Conservation (phyloP, 1,140 invertebrate genomes). For the Brachionus plicatilis region DNA sequence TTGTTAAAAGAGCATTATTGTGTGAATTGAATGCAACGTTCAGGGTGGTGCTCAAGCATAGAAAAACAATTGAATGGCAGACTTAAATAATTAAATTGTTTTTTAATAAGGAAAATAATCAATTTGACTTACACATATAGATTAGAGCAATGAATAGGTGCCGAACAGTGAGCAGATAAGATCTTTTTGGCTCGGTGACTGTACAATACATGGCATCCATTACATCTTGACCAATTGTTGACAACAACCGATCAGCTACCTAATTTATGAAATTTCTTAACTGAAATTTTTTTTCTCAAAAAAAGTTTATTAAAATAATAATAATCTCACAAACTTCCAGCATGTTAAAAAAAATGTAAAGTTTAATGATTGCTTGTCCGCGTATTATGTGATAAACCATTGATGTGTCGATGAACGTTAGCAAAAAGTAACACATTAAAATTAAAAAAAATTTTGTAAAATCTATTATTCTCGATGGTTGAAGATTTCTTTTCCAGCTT, state of each 20-base stretch:
- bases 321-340: constrained; percentile 69
- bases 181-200: background rate
- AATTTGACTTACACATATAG: constrained; percentile 72
- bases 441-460: background rate
- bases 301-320: constrained; percentile 26
- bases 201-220: constrained; percentile 35
- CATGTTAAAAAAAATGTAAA: constrained; percentile 99
- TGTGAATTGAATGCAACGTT: constrained; percentile 99
- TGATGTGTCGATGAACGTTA: constrained; percentile 34
- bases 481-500: background rate
- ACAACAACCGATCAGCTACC: constrained; percentile 38
- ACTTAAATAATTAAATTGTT: constrained; percentile 58
- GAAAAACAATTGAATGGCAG: constrained; percentile 80
- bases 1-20: constrained; percentile 91
- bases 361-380: constrained; percentile 94
- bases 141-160: constrained; percentile 80
- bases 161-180: constrained; percentile 61
- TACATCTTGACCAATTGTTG: constrained; percentile 37
- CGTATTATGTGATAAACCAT: constrained; percentile 85
- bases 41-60: constrained; percentile 82
- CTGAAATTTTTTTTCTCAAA: background rate
- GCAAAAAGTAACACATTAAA: background rate
- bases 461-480: constrained; percentile 33
- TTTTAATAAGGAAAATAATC: background rate
- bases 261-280: background rate